Evolutionary conservation across 2,113 vertebrate species (phyloP).

Genomic region (Pangasianodon hypophthalmus): DNA sequence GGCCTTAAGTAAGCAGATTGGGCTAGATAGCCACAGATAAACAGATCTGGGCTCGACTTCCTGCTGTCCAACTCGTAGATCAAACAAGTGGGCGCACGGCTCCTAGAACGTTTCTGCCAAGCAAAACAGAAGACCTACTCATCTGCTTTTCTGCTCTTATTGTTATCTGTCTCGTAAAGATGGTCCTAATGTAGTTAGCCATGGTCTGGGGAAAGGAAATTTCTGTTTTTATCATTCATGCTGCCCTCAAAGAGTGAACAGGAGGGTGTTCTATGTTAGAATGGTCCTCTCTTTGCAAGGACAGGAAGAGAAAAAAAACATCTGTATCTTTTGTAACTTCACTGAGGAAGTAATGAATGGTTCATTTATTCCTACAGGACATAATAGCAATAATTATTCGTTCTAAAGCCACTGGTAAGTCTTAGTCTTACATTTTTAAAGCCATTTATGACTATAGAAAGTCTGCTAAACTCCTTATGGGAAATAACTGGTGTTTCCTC

Average conservation of each 20-base stretch:
- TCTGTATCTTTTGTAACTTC: background rate
- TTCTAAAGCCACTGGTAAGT: background rate
- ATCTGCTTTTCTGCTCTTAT: constrained; percentile 23
- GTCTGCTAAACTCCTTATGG: constrained; percentile 52
- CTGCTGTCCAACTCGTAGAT: constrained; percentile 44
- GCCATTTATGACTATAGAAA: constrained; percentile 36
- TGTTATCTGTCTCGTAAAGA: constrained; percentile 32
- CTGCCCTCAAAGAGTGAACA: background rate
- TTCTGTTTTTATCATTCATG: constrained; percentile 17
- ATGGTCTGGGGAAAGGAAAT: background rate
- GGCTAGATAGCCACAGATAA: background rate
- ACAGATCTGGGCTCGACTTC: constrained; percentile 18
- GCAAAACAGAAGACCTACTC: constrained; percentile 46
- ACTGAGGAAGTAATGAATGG: background rate
- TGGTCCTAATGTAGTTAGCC: constrained; percentile 10
- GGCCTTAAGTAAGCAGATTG: constrained; percentile 5
- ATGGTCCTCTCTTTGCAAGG: background rate
- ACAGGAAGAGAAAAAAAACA: background rate
- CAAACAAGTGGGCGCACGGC: background rate
- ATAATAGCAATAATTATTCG: background rate
- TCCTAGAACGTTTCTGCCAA: constrained; percentile 41
- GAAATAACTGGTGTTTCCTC: constrained; percentile 22
- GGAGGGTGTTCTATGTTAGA: background rate
- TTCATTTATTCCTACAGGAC: background rate
- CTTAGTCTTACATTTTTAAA: constrained; percentile 5